A percentile compares a stretch with the other conserved stretches of the same genome.
phyloP scores from a whole-genome alignment of 2,113 vertebrate genomes.

The Morone saxatilis region DNA sequence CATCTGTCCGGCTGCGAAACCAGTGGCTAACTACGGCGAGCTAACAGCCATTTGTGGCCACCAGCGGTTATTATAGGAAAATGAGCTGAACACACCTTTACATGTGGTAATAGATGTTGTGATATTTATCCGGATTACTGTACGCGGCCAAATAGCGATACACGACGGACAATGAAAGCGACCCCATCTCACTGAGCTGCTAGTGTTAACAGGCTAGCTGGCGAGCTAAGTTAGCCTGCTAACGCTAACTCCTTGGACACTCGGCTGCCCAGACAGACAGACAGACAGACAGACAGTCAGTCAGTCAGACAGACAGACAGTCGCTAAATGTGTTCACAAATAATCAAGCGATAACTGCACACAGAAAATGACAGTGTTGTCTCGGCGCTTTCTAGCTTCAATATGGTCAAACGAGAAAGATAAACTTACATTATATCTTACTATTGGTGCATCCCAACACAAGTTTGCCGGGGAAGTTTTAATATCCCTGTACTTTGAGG shows the following conservation, averaged over 20 bases:
- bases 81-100: neutral
- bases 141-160: slow-evolving; percentile 73
- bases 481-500: slow-evolving; percentile 61
- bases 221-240: slow-evolving; percentile 74
- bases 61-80: neutral
- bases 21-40: slow-evolving; percentile 71
- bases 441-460: slow-evolving; percentile 6
- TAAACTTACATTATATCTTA: neutral
- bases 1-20: slow-evolving; percentile 76
- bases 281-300: slow-evolving; percentile 40
- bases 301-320: slow-evolving; percentile 6
- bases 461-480: slow-evolving; percentile 71
- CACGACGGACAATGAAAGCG: slow-evolving; percentile 78
- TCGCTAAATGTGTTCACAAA: slow-evolving; percentile 66
- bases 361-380: neutral
- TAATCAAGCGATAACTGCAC: slow-evolving; percentile 60
- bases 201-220: slow-evolving; percentile 59
- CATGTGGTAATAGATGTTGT: neutral
- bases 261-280: slow-evolving; percentile 66
- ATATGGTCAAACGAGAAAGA: neutral
- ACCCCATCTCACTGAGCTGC: slow-evolving; percentile 64
- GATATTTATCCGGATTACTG: slow-evolving; percentile 21
- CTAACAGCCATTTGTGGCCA: slow-evolving; percentile 50
- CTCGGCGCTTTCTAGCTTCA: accelerated
- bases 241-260: slow-evolving; percentile 77